phyloP scores from a whole-genome alignment of 2,888 invertebrate species.

The Biston betularia region DNA sequence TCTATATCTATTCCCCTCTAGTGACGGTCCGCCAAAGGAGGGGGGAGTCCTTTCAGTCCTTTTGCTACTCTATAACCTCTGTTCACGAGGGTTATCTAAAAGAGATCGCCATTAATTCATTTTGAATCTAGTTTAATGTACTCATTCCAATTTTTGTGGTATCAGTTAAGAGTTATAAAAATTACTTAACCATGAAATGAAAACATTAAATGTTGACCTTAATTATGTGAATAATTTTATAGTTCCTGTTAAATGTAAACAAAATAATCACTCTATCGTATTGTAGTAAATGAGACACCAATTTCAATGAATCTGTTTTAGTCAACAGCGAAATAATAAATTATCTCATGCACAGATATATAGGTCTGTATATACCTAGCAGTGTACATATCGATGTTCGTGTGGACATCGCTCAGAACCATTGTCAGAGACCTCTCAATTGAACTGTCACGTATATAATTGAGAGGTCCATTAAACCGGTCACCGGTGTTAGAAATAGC shows the following conservation, averaged over 20 bases:
- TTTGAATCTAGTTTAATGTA: too few species aligned
- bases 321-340: constrained; percentile 11
- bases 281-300: constrained; percentile 2
- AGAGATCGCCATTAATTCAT: too few species aligned
- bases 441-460: constrained; percentile 22
- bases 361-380: constrained; percentile 1
- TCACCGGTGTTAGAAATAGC: constrained; percentile 68
- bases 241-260: too few species aligned
- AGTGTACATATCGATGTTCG: constrained; percentile 1
- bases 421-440: constrained; percentile 24
- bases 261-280: not conserved
- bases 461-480: constrained; percentile 47
- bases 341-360: constrained; percentile 32
- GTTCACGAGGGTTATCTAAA: too few species aligned
- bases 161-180: too few species aligned
- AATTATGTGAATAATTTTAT: too few species aligned
- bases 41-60: too few species aligned
- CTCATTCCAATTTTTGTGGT: too few species aligned
- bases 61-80: too few species aligned
- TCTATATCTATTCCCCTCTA: too few species aligned
- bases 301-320: not conserved
- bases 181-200: too few species aligned
- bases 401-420: constrained; percentile 20
- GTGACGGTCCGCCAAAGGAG: too few species aligned
- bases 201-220: not conserved